These are phyloP conservation scores for Apamea epomidion DNA, from an alignment of 2,888 invertebrate species.

Conservation along the genomic window DNA sequence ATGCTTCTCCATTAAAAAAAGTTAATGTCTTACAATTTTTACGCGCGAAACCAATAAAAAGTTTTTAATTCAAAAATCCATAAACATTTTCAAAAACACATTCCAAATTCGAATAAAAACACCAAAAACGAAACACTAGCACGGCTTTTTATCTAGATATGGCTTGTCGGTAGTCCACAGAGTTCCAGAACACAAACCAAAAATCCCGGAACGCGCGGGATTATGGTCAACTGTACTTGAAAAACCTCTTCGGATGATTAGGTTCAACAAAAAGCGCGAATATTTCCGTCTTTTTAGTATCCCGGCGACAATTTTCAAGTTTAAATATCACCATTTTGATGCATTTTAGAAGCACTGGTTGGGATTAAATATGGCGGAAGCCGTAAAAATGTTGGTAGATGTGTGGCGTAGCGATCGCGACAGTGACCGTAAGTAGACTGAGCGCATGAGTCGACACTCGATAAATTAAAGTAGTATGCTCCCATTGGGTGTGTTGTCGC, in stretches of 20 bases:
- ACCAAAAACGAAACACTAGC: constrained; percentile 49
- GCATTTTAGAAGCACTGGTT: constrained; percentile 79
- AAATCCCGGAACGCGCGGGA: constrained; percentile 75
- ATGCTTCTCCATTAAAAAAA: constrained; percentile 53
- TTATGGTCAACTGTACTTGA: constrained; percentile 89
- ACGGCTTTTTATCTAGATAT: constrained; percentile 56
- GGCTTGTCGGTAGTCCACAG: constrained; percentile 68
- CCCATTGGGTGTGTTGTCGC: constrained; percentile 57
- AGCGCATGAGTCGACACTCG: constrained; percentile 52
- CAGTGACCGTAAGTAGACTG: constrained; percentile 71
- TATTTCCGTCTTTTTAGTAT: constrained; percentile 82
- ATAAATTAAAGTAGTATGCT: constrained; percentile 62
- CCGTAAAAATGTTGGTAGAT: constrained; percentile 52
- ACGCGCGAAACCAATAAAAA: constrained; percentile 54
- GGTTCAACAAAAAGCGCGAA: constrained; percentile 85
- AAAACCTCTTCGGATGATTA: constrained; percentile 87
- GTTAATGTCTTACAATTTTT: constrained; percentile 42
- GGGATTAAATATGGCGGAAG: constrained; percentile 68
- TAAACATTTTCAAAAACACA: constrained; percentile 51
- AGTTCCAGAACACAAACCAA: constrained; percentile 76
- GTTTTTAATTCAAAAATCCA: constrained; percentile 47
- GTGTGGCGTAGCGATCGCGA: constrained; percentile 61
- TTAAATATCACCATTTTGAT: constrained; percentile 87
- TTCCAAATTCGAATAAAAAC: constrained; percentile 52
- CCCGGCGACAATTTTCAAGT: constrained; percentile 81